These are phyloP conservation scores for Odontamblyopus rebecca DNA, from an alignment of 2,797 vertebrate species.

Conservation along the genomic window DNA sequence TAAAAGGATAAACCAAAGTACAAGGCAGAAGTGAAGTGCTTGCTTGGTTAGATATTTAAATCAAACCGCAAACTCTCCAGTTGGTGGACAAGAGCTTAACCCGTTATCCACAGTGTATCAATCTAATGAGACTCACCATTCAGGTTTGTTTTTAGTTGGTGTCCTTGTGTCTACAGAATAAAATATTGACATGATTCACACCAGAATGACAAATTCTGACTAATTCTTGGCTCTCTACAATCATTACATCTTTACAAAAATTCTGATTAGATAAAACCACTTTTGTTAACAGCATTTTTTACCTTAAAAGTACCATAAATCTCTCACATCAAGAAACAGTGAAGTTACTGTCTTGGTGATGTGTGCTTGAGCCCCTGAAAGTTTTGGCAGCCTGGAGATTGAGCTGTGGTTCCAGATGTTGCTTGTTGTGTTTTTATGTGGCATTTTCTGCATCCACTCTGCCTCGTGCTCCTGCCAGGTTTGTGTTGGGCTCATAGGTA, in stretches of 20 bases:
- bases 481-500: slow-evolving; percentile 38
- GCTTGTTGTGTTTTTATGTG: slow-evolving; percentile 23
- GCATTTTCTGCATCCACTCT: slow-evolving; percentile 9
- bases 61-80: neutral
- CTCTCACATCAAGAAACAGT: slow-evolving; percentile 12
- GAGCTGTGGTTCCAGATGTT: slow-evolving; percentile 31
- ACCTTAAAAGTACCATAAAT: slow-evolving; percentile 34
- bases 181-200: neutral
- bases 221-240: neutral
- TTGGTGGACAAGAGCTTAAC: neutral
- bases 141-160: neutral
- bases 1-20: neutral
- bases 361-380: neutral
- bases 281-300: neutral
- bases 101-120: neutral
- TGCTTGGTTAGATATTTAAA: neutral
- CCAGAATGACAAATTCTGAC: neutral
- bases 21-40: neutral
- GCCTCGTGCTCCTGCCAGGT: neutral
- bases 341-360: neutral
- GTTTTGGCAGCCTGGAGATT: slow-evolving; percentile 13
- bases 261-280: neutral
- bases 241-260: neutral
- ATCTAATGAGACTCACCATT: neutral
- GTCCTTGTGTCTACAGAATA: too few species aligned